Evolutionary conservation across 1,140 invertebrate species (phyloP), one percentile per base, ranked within the genome.

Genomic region (Kradibia gibbosae): DNA sequence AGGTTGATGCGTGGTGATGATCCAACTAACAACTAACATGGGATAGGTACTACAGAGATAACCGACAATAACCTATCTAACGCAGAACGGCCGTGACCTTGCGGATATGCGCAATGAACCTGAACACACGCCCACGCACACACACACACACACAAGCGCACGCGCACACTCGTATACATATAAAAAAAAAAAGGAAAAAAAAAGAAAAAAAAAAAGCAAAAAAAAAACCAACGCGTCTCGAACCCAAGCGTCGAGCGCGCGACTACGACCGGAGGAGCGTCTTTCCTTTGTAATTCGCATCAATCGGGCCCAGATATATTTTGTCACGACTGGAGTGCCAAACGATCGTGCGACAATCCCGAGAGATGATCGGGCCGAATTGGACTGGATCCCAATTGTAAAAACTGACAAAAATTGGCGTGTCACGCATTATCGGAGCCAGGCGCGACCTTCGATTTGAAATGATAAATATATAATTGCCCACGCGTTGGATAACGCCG

Each of bases 1-100:
- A 89, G 88, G 88, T 89, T 89, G 88, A 88, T 87, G 85, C 88
- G 87, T 90, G 88, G 87, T 88, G 87, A 90, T 89, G 87, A 90
- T 89, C 86, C 86, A 86, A 88, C 87, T 89, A 89, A 89, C 88
- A 85, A 89, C 88, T 90, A 90, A 90, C 88, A 88, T 83, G 86
- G 86, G 87, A 88, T 89, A 89, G 88, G 86, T 89, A 87, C 85
- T 87, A 86, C 87, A 88, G 86, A 85, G 85, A 85, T 86, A 86
- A 85, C 78, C 85, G 84, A 86, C 84, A 86, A 86, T 87, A 87
- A 86, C 85, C 85, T 86, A 86, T 87, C 85, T 86, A 85, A 85
- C 85, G 86, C 83, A 88, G 86, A 85, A 82, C 84, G 82, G 82
- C 86, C 85, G 84, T 84, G 85, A 85, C 85, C 86, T 82, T 85